These are phyloP conservation scores for Neomorphus geoffroyi DNA, from an alignment of 2,797 vertebrate species.

Conservation along the genomic window DNA sequence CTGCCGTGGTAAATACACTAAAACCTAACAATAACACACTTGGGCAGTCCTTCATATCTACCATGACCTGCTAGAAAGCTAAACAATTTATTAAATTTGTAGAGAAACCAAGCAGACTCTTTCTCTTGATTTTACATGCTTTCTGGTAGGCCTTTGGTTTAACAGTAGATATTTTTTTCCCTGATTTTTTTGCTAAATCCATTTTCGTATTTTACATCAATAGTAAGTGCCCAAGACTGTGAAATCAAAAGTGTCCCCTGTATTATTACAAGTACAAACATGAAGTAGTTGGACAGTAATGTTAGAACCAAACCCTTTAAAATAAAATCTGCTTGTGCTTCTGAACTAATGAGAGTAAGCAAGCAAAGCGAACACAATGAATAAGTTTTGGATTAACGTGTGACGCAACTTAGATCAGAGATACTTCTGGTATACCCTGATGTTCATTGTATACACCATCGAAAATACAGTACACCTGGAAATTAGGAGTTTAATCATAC, in stretches of 20 bases:
- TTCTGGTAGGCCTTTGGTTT: background rate
- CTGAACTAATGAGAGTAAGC: background rate
- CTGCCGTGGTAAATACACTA: background rate
- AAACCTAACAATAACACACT: background rate
- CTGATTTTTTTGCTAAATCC: background rate
- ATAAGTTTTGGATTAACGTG: background rate
- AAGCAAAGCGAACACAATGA: background rate
- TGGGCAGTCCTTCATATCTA: background rate
- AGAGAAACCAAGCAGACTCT: background rate
- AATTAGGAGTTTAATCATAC: background rate
- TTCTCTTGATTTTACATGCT: background rate
- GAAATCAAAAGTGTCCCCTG: background rate
- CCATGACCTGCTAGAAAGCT: background rate
- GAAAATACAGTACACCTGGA: background rate
- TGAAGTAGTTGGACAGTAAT: background rate
- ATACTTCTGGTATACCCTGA: background rate
- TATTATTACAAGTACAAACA: background rate
- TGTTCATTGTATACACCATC: background rate
- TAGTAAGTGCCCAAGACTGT: background rate
- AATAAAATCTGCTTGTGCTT: background rate
- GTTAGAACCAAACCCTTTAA: background rate
- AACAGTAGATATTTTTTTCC: background rate
- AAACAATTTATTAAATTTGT: accelerated
- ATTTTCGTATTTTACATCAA: background rate
- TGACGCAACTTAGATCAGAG: background rate